phyloP scores from a whole-genome alignment of 2,888 invertebrate species.

The Tetropium fuscum region DNA sequence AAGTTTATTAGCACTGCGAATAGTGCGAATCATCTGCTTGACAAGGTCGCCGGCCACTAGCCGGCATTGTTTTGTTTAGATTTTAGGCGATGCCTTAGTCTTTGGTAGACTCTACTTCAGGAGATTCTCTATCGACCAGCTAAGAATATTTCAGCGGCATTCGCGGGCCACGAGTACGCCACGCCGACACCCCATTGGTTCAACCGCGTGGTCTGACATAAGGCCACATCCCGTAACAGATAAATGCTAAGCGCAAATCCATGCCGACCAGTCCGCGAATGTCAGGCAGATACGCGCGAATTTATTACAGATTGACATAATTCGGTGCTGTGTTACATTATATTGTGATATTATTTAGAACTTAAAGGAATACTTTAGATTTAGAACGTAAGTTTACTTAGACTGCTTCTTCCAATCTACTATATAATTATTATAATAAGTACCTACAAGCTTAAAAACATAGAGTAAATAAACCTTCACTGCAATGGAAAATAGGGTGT shows the following conservation, averaged over 20 bases:
- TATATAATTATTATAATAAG: too few relatives aligned
- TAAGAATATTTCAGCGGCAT: constrained; percentile 46
- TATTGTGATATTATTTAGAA: constrained; percentile 20
- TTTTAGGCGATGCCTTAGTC: background rate
- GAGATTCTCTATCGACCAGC: constrained; percentile 31
- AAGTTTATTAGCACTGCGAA: background rate
- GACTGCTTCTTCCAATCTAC: too few relatives aligned
- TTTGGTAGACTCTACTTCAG: constrained; percentile 3
- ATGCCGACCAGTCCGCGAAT: constrained; percentile 44
- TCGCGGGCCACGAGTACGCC: constrained; percentile 59
- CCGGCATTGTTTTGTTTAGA: constrained; percentile 2
- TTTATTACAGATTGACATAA: constrained; percentile 19
- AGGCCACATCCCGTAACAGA: constrained; percentile 72
- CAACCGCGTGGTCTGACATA: constrained; percentile 81
- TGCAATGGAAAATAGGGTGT: too few relatives aligned
- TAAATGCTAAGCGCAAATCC: constrained; percentile 58
- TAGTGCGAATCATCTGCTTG: background rate
- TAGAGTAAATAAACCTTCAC: too few relatives aligned
- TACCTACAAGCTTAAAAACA: too few relatives aligned
- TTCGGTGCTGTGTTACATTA: constrained; percentile 21
- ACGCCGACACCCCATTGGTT: constrained; percentile 71
- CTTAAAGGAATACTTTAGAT: constrained; percentile 29
- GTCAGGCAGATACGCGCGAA: constrained; percentile 24
- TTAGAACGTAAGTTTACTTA: constrained; percentile 26
- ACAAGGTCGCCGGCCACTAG: constrained; percentile 11